These are phyloP conservation scores for Excalfactoria chinensis DNA, from an alignment of 2,113 vertebrate species.

Conservation along the genomic window DNA sequence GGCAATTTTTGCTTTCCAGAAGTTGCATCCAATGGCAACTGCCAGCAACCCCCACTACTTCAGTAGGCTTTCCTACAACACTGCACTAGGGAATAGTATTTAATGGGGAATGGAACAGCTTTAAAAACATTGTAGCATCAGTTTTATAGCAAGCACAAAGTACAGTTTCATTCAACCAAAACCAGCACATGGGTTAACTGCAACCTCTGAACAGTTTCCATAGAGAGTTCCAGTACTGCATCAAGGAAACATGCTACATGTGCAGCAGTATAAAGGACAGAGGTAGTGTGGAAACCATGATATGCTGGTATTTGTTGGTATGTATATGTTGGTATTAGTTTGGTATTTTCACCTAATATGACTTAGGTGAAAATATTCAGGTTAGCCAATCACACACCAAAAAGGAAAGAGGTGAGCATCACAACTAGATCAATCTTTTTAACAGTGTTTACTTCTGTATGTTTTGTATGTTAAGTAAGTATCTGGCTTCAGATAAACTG, in stretches of 20 bases:
- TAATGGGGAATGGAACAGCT: background rate
- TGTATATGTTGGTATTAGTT: too few species aligned
- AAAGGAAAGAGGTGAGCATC: background rate
- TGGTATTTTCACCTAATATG: background rate
- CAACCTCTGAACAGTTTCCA: background rate
- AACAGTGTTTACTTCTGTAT: background rate
- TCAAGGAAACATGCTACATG: background rate
- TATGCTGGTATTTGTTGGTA: too few species aligned
- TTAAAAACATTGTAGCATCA: background rate
- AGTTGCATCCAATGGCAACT: background rate
- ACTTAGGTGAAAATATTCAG: background rate
- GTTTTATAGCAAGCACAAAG: background rate
- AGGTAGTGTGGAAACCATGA: background rate
- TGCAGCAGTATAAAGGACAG: background rate
- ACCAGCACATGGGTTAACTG: background rate
- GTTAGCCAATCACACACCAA: background rate
- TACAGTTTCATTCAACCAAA: background rate
- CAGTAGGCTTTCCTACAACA: background rate
- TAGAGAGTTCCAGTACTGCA: background rate
- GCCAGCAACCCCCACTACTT: background rate
- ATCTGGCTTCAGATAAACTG: background rate
- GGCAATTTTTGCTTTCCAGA: background rate
- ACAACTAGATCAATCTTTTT: background rate
- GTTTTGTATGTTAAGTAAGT: background rate
- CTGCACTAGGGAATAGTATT: background rate